phyloP scores from a whole-genome alignment of 2,888 invertebrate genomes.

The Scelioninae gen. 1 region DNA sequence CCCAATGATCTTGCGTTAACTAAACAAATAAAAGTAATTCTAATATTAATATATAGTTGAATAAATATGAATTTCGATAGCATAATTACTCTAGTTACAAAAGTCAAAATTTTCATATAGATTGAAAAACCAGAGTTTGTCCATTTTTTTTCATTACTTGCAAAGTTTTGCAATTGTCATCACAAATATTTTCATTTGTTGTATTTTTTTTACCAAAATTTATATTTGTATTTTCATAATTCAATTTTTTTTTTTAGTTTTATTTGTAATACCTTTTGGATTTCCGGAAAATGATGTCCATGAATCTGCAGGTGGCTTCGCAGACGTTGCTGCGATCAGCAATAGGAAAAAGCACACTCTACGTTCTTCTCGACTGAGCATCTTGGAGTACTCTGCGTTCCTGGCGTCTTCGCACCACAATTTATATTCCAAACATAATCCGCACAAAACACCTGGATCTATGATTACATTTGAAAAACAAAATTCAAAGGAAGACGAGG shows the following conservation, averaged over 20 bases:
- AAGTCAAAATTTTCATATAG: too few species aligned
- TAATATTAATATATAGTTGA: too few species aligned
- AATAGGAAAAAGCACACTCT: slow-evolving; percentile 71
- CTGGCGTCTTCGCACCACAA: slow-evolving; percentile 36
- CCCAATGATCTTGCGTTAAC: slow-evolving; percentile 76
- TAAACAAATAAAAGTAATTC: slow-evolving; percentile 39
- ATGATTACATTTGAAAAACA: slow-evolving; percentile 35
- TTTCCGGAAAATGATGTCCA: slow-evolving; percentile 73
- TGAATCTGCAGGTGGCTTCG: slow-evolving; percentile 72
- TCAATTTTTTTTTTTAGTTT: neutral
- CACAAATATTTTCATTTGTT: too few species aligned
- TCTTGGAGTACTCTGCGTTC: slow-evolving; percentile 70
- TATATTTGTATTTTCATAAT: too few species aligned
- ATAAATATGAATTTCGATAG: too few species aligned
- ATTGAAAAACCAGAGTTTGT: neutral
- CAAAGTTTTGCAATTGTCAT: too few species aligned
- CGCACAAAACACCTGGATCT: slow-evolving; percentile 73
- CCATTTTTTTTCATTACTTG: neutral
- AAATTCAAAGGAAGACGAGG: slow-evolving; percentile 20
- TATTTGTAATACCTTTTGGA: slow-evolving; percentile 61
- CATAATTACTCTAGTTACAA: too few species aligned
- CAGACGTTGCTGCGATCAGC: slow-evolving; percentile 67
- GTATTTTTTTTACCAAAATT: too few species aligned
- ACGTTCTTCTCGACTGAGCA: slow-evolving; percentile 74
- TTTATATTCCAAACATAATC: slow-evolving; percentile 76